These are phyloP conservation scores for Sphaerophoria rueppellii DNA, from an alignment of 2,888 invertebrate genomes.

Conservation along the genomic window DNA sequence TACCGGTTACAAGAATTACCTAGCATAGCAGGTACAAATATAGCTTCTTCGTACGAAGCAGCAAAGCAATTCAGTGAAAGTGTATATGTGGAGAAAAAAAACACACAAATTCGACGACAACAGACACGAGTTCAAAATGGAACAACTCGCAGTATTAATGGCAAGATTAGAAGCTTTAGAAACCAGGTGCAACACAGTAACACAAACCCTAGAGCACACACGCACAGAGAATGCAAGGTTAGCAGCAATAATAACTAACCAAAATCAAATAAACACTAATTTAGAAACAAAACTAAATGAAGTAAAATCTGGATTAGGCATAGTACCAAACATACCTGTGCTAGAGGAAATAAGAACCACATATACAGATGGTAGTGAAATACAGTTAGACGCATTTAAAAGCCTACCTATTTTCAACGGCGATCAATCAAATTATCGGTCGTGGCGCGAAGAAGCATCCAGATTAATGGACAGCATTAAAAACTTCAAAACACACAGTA, in stretches of 20 bases:
- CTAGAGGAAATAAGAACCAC: too few species aligned
- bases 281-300: too few species aligned
- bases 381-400: slow-evolving; percentile 13
- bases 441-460: slow-evolving; percentile 11
- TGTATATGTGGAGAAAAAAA: too few species aligned
- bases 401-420: slow-evolving; percentile 17
- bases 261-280: slow-evolving; percentile 1
- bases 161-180: neutral
- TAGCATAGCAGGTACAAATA: too few species aligned
- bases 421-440: slow-evolving; percentile 19
- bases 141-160: neutral
- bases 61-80: too few species aligned
- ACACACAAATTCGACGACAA: too few species aligned
- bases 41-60: too few species aligned
- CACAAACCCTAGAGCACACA: slow-evolving; percentile 9
- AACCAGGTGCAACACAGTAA: slow-evolving; percentile 1
- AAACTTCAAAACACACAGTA: neutral
- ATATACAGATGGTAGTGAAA: slow-evolving; percentile 10
- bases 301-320: too few species aligned
- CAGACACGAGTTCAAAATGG: neutral
- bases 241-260: slow-evolving; percentile 8
- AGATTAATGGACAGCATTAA: slow-evolving; percentile 20
- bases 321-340: too few species aligned
- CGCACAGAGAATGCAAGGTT: slow-evolving; percentile 13
- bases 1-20: too few species aligned